A percentile compares a stretch with the other conserved stretches of the same genome.
Evolutionary conservation across 2,888 invertebrate genomes (phyloP).

Genomic region (Cryptocheilus praepositus): DNA sequence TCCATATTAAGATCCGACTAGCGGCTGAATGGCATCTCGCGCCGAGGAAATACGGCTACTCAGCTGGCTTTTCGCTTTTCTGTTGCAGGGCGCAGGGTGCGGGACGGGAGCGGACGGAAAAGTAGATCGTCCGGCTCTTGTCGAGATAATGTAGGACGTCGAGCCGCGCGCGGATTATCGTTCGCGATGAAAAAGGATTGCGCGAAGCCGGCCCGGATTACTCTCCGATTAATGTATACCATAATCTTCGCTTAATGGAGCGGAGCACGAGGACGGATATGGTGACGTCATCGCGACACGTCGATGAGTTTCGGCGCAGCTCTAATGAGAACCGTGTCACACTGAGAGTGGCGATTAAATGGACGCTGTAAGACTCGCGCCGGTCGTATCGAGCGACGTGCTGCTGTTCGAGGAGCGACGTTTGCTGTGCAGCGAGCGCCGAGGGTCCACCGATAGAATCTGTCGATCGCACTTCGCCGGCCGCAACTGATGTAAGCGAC

Average conservation of each 20-base stretch:
- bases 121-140: neutral
- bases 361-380: conserved; percentile 18
- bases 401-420: no score
- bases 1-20: no score
- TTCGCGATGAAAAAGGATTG: conserved; percentile 19
- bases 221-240: conserved; percentile 37
- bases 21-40: no score
- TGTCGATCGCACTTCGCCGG: no score
- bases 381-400: no score
- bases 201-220: conserved; percentile 31
- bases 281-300: conserved; percentile 23
- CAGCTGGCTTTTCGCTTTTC: no score
- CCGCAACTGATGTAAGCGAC: no score
- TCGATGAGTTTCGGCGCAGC: conserved; percentile 4
- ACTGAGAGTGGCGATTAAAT: conserved; percentile 38
- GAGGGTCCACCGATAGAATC: no score
- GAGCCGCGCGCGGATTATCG: conserved; percentile 9
- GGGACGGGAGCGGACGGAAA: neutral
- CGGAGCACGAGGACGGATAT: conserved; percentile 16
- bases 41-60: no score
- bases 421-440: no score
- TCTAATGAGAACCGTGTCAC: conserved; percentile 11
- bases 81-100: no score
- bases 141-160: neutral
- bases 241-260: conserved; percentile 36